Conservation (phyloP, 2,888 invertebrate genomes). For the Entomobrya proxima region DNA sequence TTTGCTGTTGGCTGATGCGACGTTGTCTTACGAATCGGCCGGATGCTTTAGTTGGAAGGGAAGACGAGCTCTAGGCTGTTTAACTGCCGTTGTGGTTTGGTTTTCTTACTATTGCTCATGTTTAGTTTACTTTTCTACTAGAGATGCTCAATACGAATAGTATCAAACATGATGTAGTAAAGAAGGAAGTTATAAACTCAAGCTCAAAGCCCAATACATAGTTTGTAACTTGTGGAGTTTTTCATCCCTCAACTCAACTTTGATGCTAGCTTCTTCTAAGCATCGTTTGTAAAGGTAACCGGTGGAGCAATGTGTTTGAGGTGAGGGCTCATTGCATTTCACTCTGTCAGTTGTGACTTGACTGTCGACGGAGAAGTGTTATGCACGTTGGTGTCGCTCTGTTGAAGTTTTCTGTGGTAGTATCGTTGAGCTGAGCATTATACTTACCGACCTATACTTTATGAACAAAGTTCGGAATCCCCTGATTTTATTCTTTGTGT, state of each 20-base stretch:
- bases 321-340: slow-evolving; percentile 27
- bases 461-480: too few relatives aligned
- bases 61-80: slow-evolving; percentile 16
- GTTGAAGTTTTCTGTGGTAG: slow-evolving; percentile 8
- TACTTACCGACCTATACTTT: too few relatives aligned
- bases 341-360: slow-evolving; percentile 64
- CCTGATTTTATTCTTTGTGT: too few relatives aligned
- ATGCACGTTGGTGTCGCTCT: slow-evolving; percentile 49
- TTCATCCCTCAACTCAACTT: slow-evolving; percentile 8
- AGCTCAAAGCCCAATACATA: not conserved
- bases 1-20: not conserved
- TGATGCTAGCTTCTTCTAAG: not conserved
- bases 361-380: slow-evolving; percentile 62
- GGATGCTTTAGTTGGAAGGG: slow-evolving; percentile 45
- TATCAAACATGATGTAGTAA: not conserved
- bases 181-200: slow-evolving; percentile 17
- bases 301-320: slow-evolving; percentile 27
- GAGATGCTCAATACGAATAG: not conserved
- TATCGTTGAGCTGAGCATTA: not conserved
- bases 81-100: slow-evolving; percentile 37
- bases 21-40: slow-evolving; percentile 58
- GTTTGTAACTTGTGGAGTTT: not conserved
- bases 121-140: not conserved
- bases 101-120: slow-evolving; percentile 26
- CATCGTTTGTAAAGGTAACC: slow-evolving; percentile 8